Evolutionary conservation across 1,140 invertebrate species (phyloP).

Genomic region (Zaprionus camerounensis): DNA sequence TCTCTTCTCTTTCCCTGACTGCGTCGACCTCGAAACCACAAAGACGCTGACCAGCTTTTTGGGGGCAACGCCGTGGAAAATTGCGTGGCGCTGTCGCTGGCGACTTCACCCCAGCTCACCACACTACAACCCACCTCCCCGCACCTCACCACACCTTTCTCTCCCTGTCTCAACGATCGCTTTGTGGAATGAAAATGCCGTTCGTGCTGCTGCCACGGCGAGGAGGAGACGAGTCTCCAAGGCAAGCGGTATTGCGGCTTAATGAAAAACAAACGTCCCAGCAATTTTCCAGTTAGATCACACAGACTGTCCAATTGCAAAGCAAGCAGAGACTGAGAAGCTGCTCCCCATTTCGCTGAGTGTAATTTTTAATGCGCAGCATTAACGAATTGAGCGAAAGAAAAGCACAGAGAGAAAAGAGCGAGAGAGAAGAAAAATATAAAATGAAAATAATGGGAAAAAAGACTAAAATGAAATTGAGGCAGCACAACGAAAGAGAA

Average conservation of each 20-base stretch:
- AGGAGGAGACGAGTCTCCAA: background rate
- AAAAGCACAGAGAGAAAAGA: constrained; percentile 25
- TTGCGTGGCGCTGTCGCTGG: constrained; percentile 45
- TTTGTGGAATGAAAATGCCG: constrained; percentile 78
- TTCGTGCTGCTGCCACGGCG: constrained; percentile 68
- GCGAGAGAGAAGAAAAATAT: constrained; percentile 46
- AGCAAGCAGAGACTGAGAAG: background rate
- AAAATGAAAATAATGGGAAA: constrained; percentile 81
- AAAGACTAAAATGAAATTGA: constrained; percentile 79
- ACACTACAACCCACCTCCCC: too few relatives aligned
- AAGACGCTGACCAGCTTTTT: constrained; percentile 60
- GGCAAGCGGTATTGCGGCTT: constrained; percentile 26
- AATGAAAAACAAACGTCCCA: constrained; percentile 80
- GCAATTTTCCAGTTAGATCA: constrained; percentile 80
- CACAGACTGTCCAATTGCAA: constrained; percentile 23
- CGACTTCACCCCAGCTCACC: background rate
- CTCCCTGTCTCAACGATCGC: constrained; percentile 52
- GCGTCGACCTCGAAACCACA: constrained; percentile 67
- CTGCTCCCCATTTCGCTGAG: constrained; percentile 57
- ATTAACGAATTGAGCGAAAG: constrained; percentile 69
- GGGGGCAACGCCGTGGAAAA: constrained; percentile 65
- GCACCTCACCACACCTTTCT: background rate
- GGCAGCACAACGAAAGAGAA: constrained; percentile 25
- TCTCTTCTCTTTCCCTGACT: constrained; percentile 38
- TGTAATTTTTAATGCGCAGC: constrained; percentile 68